Evolutionary conservation across 2,113 vertebrate genomes (phyloP), one percentile per base, ranked within the genome.

Genomic region (Ictalurus punctatus): DNA sequence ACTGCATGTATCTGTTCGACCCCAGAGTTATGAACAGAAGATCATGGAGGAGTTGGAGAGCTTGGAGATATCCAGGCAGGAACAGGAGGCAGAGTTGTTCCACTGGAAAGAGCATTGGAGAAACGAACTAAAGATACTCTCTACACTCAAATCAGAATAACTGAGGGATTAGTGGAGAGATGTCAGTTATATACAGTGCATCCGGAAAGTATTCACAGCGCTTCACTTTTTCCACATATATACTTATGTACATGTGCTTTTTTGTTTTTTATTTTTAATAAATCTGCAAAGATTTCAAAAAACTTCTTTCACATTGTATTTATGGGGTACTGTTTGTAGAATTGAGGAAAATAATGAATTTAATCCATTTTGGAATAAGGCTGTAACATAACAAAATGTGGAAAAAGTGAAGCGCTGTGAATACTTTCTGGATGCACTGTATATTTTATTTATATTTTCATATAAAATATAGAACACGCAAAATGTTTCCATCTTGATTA

Each of bases 61-160:
- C 37, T 83, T 89, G 13, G 44, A 85, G 23, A 81, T 84, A 59
- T 84, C 81, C 40, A 87, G 52, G 37, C 8, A 73, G 0, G 48
- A 88, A 61, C 90, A 90, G 59, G 69, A 85, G 84, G 80, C n/a
- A 13, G 61, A 88, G 30, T 87, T 88, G 12, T 59, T 81, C 16
- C 44, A 59, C 2, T 92, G 92, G 93, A 63, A 91, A 40, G 81
- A 87, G 17, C 85, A 91, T 54, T 93, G 93, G 93, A 89, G 25
- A 37, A 67, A 59, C 34, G 86, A 91, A 76, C 37, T 92, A 19
- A 88, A 73, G 59, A 89, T 52, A 61, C 86, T 92, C 4, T 54
- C 83, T 30, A 79, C 86, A 34, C 87, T 91, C 48, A 89, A 85
- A 27, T 76, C 88, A 16, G 85, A 83, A 52, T 93, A 78, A 91